These are phyloP conservation scores for Synchiropus splendidus DNA, from an alignment of 2,113 vertebrate genomes.

Conservation along the genomic window DNA sequence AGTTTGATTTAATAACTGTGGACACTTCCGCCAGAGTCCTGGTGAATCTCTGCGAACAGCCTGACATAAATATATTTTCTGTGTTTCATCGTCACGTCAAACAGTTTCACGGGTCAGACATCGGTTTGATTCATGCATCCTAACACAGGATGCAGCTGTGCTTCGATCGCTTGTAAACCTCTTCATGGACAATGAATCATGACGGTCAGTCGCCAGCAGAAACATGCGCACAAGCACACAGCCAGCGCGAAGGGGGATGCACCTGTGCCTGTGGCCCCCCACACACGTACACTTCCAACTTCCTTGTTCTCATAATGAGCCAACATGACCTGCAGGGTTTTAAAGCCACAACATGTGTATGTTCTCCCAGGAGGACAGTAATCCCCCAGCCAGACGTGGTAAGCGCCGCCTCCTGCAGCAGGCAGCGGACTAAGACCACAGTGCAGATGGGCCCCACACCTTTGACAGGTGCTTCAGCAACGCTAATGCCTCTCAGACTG, in stretches of 20 bases:
- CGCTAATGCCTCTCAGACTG: conserved; percentile 14
- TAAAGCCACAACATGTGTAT: conserved; percentile 10
- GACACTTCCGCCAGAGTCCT: too few species aligned
- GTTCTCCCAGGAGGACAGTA: conserved; percentile 29
- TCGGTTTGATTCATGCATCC: conserved; percentile 17
- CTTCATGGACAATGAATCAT: conserved; percentile 43
- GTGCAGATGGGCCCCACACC: conserved; percentile 39
- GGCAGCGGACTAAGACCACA: conserved; percentile 30
- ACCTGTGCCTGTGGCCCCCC: conserved; percentile 18
- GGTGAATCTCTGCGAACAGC: too few species aligned
- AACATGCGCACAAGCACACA: conserved; percentile 20
- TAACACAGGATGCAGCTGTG: conserved; percentile 51
- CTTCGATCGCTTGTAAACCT: conserved; percentile 37
- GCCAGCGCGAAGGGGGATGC: conserved; percentile 29
- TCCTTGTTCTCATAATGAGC: conserved; percentile 26
- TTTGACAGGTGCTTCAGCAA: conserved; percentile 41
- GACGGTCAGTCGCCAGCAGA: conserved; percentile 16
- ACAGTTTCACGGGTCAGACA: conserved; percentile 18
- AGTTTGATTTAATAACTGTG: too few species aligned
- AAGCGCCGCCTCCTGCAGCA: conserved; percentile 41
- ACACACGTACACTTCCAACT: conserved; percentile 9
- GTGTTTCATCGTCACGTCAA: conserved; percentile 4
- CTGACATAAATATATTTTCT: conserved; percentile 1
- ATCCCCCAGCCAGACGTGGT: conserved; percentile 28
- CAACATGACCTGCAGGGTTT: conserved; percentile 19